A percentile compares a stretch with the other conserved stretches of the same genome.
Evolutionary conservation across 2,888 invertebrate species (phyloP).

Genomic region (Noctua pronuba): DNA sequence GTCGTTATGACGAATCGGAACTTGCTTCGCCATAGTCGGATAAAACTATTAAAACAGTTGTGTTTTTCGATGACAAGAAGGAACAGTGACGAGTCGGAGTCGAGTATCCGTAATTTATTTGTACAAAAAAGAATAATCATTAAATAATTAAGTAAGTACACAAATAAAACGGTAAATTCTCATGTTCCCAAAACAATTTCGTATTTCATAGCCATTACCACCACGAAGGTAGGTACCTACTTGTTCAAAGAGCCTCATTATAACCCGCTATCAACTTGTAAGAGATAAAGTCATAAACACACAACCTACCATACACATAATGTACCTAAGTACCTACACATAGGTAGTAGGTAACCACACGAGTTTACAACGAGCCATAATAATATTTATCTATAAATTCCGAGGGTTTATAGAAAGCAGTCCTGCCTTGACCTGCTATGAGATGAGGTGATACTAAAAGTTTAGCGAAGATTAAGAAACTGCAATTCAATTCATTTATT

Average conservation of each 20-base stretch:
- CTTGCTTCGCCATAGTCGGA: too few relatives aligned
- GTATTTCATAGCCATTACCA: neutral
- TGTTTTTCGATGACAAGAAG: too few relatives aligned
- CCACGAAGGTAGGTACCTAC: neutral
- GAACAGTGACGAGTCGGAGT: too few relatives aligned
- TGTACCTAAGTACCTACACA: neutral
- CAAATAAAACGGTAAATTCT: neutral
- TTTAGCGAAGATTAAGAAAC: slow-evolving; percentile 17
- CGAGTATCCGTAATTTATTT: neutral
- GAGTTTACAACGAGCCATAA: slow-evolving; percentile 25
- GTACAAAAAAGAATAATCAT: neutral
- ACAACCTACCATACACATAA: neutral
- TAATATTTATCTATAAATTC: slow-evolving; percentile 34
- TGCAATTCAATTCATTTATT: too few relatives aligned
- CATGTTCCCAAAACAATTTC: neutral
- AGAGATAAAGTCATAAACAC: slow-evolving; percentile 23
- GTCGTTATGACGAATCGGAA: too few relatives aligned
- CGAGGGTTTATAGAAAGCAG: slow-evolving; percentile 62
- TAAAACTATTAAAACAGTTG: too few relatives aligned
- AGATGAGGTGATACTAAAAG: slow-evolving; percentile 22
- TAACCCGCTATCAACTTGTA: slow-evolving; percentile 19
- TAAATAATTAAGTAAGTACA: neutral
- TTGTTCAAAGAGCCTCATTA: slow-evolving; percentile 1
- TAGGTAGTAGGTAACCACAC: slow-evolving; percentile 19
- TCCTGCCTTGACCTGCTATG: slow-evolving; percentile 64